Base-by-base conservation (phyloP, 2,888 invertebrate genomes). In the Drosophila merina region DNA sequence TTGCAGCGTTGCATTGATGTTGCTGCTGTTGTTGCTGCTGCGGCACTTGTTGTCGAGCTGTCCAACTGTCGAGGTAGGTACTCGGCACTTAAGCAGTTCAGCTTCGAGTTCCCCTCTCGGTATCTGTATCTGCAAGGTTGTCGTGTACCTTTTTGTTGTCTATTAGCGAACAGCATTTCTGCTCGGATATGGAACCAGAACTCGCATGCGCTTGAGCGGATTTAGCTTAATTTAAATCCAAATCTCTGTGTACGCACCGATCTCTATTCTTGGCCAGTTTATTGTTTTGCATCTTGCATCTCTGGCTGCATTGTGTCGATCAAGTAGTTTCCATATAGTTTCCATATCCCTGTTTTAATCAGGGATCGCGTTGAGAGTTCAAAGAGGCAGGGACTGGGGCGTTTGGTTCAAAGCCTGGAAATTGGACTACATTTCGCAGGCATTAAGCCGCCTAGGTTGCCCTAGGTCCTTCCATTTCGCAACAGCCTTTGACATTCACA, bases 171-270 rank as follows among this genome's bases (percentile, higher is more conserved):
- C 72, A 57, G 68, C 38, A 20, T 51, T 52, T 68, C 44, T 42
- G 44, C 68, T 68, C 59, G 52, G 54, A 57, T 55, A 47, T 49
- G 54, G 69, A 42, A 62, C 48, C 42, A 25, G 44, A 20, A 25
- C 25, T 42, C 51, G 9, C 64, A 28, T 38, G 70, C 76, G 76
- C 83, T 74, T 83, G 78, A 82, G 83, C 80, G 86, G 82, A 78
- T 83, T 83, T 86, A 86, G 82, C 84, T 83, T 83, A 83, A 83
- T 83, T 83, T 83, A 83, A 83, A 83, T 83, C 82, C 82, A 83
- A 83, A 83, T 80, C 82, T 83, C 26, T 63, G 67, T 84, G 71
- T 72, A 67, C 44, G 63, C 72, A 72, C 68, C 56, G 56, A 75
- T 75, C 66, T 72, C 76, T 60, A 50, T 55, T 50, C 63, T 26